Percentiles rank a stretch among this genome's conserved stretches.
Conservation (phyloP, 2,888 invertebrate species). For the Ichneumoninae sp. region DNA sequence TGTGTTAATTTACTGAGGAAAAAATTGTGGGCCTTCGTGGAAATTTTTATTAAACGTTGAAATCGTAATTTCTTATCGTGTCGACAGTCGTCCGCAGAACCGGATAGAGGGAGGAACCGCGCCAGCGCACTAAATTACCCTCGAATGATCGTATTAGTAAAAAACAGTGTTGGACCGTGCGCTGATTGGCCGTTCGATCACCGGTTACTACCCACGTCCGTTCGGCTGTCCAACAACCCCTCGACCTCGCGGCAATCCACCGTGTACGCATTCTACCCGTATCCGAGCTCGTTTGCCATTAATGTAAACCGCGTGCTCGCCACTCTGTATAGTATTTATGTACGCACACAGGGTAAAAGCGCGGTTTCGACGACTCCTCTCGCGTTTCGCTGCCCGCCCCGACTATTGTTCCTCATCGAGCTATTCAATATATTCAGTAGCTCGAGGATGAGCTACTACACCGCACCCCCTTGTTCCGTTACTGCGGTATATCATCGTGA, state of each 20-base stretch:
- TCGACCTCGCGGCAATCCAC: constrained; percentile 32
- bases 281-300: constrained; percentile 58
- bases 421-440: constrained; percentile 66
- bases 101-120: neutral
- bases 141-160: constrained; percentile 61
- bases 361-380: constrained; percentile 59
- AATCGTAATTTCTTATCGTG: neutral
- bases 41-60: neutral
- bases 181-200: constrained; percentile 64
- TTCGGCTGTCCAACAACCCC: constrained; percentile 35
- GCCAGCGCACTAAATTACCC: constrained; percentile 32
- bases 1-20: too few species aligned
- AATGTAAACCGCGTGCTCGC: constrained; percentile 59
- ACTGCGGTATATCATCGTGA: constrained; percentile 51
- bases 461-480: constrained; percentile 42
- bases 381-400: constrained; percentile 58
- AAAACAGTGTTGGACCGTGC: constrained; percentile 51
- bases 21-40: too few species aligned
- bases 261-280: constrained; percentile 41
- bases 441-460: constrained; percentile 43
- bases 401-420: constrained; percentile 65
- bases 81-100: neutral
- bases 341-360: neutral
- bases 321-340: constrained; percentile 37
- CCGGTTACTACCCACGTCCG: constrained; percentile 46